phyloP scores from a whole-genome alignment of 2,797 vertebrate genomes.

The Cyprinodon diabolis region DNA sequence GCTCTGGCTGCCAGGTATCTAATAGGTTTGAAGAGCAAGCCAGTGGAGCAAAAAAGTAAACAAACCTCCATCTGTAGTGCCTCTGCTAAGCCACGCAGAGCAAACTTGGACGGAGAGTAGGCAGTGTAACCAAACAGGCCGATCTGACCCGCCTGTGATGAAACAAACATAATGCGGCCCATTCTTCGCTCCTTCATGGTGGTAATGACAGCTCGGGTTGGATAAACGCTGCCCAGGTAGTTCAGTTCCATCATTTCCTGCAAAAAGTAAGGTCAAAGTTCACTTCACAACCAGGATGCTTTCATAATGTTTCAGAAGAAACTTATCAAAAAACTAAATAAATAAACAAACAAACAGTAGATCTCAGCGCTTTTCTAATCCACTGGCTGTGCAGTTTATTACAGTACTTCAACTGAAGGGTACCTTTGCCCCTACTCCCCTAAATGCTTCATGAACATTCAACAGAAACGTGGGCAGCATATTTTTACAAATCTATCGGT shows the following conservation, averaged over 20 bases:
- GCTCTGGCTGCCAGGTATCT: not conserved
- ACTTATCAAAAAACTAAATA: too few relatives aligned
- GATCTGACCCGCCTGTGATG: constrained; percentile 94
- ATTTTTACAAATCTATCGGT: too few relatives aligned
- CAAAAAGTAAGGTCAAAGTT: constrained; percentile 1
- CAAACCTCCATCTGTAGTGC: constrained; percentile 98
- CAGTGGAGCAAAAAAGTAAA: not conserved
- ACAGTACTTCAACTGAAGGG: too few relatives aligned
- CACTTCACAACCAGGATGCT: not conserved
- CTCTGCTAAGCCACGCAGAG: constrained; percentile 93
- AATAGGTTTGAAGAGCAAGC: not conserved
- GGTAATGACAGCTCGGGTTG: constrained; percentile 90
- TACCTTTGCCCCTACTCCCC: too few relatives aligned
- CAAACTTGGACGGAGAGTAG: constrained; percentile 96
- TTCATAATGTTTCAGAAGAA: too few relatives aligned
- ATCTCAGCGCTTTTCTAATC: too few relatives aligned
- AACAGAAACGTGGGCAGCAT: too few relatives aligned
- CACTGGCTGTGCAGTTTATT: too few relatives aligned
- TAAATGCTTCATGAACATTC: too few relatives aligned
- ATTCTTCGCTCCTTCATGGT: constrained; percentile 98
- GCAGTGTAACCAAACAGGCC: constrained; percentile 94
- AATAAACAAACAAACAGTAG: too few relatives aligned
- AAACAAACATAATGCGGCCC: constrained; percentile 96
- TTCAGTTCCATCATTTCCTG: constrained; percentile 96
- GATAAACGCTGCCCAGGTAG: constrained; percentile 97